A percentile compares a stretch with the other conserved stretches of the same genome.
These are phyloP conservation scores for Drosophila nebulosa DNA, from an alignment of 1,140 invertebrate genomes.

Conservation along the genomic window DNA sequence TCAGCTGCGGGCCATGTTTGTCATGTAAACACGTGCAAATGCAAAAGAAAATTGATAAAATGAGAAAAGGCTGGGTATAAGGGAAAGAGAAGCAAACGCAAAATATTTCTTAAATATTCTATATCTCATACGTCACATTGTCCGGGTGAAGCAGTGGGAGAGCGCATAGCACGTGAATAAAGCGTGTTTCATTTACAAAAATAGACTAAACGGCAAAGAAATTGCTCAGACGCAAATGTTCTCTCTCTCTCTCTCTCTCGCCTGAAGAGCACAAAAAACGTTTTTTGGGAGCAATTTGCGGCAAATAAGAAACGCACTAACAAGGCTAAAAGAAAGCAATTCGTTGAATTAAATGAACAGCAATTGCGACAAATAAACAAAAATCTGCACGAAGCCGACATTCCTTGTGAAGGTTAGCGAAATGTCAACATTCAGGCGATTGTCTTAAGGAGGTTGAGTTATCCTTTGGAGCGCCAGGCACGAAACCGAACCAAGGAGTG, in stretches of 20 bases:
- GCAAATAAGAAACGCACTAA: background rate
- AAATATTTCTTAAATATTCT: background rate
- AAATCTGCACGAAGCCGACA: slow-evolving; percentile 23
- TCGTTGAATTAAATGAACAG: slow-evolving; percentile 46
- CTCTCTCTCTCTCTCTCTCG: background rate
- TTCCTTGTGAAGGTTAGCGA: slow-evolving; percentile 47
- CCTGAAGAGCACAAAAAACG: background rate
- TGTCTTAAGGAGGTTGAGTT: slow-evolving; percentile 18
- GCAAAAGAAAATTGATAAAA: slow-evolving; percentile 1
- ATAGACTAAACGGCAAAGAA: slow-evolving; percentile 33
- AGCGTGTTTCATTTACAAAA: slow-evolving; percentile 49
- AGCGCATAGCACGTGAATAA: slow-evolving; percentile 57
- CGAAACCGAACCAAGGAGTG: slow-evolving; percentile 2
- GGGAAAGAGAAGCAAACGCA: background rate
- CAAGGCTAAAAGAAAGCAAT: slow-evolving; percentile 23
- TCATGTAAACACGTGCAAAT: slow-evolving; percentile 45
- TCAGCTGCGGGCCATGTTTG: slow-evolving; percentile 34
- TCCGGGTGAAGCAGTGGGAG: slow-evolving; percentile 13
- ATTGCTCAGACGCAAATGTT: slow-evolving; percentile 1
- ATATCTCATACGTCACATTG: slow-evolving; percentile 40
- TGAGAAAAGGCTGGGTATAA: background rate
- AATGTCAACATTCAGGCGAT: slow-evolving; percentile 43
- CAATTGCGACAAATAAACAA: slow-evolving; percentile 35
- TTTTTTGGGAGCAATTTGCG: background rate
- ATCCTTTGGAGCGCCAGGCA: slow-evolving; percentile 32